A percentile compares a stretch with the other conserved stretches of the same genome.
These are phyloP conservation scores for Muscicapa striata DNA, from an alignment of 2,797 vertebrate genomes.

Conservation along the genomic window DNA sequence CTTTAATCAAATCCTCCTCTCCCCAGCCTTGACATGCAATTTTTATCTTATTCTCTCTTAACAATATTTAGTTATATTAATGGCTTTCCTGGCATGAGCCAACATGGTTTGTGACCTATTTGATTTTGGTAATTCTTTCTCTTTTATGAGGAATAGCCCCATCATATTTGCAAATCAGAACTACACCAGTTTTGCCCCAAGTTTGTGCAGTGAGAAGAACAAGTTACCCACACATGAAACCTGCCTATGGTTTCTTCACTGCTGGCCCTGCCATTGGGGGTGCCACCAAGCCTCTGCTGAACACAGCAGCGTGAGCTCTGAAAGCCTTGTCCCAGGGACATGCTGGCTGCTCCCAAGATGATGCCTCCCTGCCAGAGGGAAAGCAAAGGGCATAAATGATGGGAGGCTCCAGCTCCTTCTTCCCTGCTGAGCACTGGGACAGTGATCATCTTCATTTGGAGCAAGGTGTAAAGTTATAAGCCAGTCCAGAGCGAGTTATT, in stretches of 20 bases:
- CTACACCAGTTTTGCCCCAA: neutral
- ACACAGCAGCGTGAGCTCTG: rapidly evolving
- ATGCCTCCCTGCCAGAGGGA: neutral
- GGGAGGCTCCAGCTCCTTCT: neutral
- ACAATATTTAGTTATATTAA: constrained; percentile 37
- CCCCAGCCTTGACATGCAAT: constrained; percentile 28
- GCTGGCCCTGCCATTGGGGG: neutral
- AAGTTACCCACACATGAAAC: neutral
- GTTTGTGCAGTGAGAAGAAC: neutral
- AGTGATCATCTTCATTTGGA: neutral
- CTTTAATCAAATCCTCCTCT: constrained; percentile 49
- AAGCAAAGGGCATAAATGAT: neutral
- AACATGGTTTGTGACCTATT: neutral
- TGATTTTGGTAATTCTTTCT: constrained; percentile 16
- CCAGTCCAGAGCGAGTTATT: neutral
- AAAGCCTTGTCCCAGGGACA: neutral
- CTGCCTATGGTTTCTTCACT: rapidly evolving
- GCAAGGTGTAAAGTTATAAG: neutral
- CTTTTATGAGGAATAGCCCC: neutral
- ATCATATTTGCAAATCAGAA: neutral
- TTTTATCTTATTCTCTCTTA: constrained; percentile 51
- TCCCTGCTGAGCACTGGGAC: neutral
- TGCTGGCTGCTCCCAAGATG: neutral
- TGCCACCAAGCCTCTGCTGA: neutral
- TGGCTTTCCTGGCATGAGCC: constrained; percentile 31